These are phyloP conservation scores for Limnephilus auricula DNA, from an alignment of 2,888 invertebrate genomes.

Conservation along the genomic window DNA sequence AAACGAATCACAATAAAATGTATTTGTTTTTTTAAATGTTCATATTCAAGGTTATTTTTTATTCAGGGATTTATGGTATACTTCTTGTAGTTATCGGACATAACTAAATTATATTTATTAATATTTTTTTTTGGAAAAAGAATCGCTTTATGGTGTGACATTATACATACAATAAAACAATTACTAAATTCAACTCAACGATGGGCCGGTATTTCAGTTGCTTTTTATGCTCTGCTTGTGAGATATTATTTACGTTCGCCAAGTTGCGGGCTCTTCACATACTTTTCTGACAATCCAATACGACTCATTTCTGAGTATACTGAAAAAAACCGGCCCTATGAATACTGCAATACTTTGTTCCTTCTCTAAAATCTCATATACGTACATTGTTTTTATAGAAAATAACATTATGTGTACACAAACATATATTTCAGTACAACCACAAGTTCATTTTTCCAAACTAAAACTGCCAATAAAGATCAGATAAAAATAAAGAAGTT, in stretches of 20 bases:
- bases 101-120: not conserved
- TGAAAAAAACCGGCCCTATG: no score
- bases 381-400: not conserved
- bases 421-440: not conserved
- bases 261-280: no score
- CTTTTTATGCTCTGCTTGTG: no score
- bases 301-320: no score
- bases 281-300: no score
- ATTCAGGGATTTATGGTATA: not conserved
- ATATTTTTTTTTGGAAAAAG: not conserved
- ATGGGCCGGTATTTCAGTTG: no score
- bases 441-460: not conserved
- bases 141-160: not conserved
- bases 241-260: no score
- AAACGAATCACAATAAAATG: no score
- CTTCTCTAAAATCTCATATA: no score
- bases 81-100: not conserved
- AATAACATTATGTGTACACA: not conserved
- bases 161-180: not conserved
- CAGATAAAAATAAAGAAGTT: not conserved
- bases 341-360: not conserved
- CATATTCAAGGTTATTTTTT: not conserved
- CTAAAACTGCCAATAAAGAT: not conserved
- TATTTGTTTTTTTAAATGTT: not conserved
- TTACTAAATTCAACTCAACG: not conserved